Evolutionary conservation across 2,797 vertebrate genomes (phyloP).

Genomic region (Vespertilio murinus): DNA sequence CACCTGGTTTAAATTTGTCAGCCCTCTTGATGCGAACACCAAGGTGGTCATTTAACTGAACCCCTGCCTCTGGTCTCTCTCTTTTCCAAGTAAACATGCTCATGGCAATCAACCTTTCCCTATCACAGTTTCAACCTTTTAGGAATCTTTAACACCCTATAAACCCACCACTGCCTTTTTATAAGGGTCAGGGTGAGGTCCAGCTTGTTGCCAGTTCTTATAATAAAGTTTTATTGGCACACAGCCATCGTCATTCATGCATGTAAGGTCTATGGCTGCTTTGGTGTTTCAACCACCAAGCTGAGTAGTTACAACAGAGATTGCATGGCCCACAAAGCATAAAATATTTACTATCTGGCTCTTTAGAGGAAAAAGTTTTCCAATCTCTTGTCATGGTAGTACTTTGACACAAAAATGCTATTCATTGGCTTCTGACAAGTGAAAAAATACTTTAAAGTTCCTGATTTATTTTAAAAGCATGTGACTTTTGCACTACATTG

Average conservation of each 20-base stretch:
- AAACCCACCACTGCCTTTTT: not conserved
- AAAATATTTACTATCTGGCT: not conserved
- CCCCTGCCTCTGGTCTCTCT: not conserved
- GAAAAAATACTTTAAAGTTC: not conserved
- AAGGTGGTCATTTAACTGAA: not conserved
- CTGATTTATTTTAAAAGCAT: not conserved
- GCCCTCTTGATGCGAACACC: not conserved
- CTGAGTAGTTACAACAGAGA: not conserved
- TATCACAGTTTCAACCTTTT: not conserved
- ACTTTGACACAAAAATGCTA: not conserved
- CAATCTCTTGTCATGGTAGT: not conserved
- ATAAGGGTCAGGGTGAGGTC: not conserved
- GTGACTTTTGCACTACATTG: not conserved
- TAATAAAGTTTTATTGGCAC: constrained; percentile 42
- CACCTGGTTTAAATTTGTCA: not conserved
- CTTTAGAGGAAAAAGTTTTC: not conserved
- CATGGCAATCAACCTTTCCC: not conserved
- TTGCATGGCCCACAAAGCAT: not conserved
- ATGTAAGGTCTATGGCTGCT: not conserved
- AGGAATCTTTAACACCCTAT: not conserved
- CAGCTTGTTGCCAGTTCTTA: not conserved
- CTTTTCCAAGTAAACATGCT: not conserved
- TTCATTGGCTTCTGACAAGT: not conserved
- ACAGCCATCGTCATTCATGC: not conserved
- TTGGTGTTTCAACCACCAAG: not conserved